Evolutionary conservation across 2,888 invertebrate species (phyloP).

Genomic region (Dynastes grantii): DNA sequence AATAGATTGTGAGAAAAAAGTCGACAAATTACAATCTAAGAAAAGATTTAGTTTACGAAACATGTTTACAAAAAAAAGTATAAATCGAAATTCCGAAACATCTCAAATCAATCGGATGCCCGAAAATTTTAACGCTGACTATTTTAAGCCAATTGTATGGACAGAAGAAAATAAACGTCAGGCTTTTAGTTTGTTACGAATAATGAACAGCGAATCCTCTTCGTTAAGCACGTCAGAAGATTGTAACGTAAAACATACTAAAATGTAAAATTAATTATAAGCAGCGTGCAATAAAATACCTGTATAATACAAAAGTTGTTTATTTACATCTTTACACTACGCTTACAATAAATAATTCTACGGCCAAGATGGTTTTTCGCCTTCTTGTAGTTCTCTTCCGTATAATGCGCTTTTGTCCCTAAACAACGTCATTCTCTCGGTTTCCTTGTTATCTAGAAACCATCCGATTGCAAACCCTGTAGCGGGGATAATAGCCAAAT

Average conservation of each 20-base stretch:
- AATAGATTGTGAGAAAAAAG: not conserved
- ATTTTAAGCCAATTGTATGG: conserved; percentile 62
- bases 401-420: conserved; percentile 87
- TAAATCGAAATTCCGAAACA: not conserved
- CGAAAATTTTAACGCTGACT: not conserved
- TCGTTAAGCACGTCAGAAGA: conserved; percentile 49
- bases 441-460: conserved; percentile 80
- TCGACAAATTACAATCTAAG: not conserved
- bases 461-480: conserved; percentile 76
- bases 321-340: conserved; percentile 36
- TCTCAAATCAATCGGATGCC: not conserved
- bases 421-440: conserved; percentile 80
- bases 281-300: conserved; percentile 5
- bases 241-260: conserved; percentile 63
- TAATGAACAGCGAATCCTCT: conserved; percentile 61
- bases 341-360: conserved; percentile 52
- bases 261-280: conserved; percentile 57
- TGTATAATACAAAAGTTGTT: conserved; percentile 21
- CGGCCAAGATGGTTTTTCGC: conserved; percentile 84
- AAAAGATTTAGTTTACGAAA: conserved; percentile 51
- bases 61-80: conserved; percentile 52
- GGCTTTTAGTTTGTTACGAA: conserved; percentile 66
- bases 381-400: conserved; percentile 77
- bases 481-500: conserved; percentile 73
- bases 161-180: conserved; percentile 67